Evolutionary conservation across 2,888 invertebrate species (phyloP).

Genomic region (Sphinx pinastri): DNA sequence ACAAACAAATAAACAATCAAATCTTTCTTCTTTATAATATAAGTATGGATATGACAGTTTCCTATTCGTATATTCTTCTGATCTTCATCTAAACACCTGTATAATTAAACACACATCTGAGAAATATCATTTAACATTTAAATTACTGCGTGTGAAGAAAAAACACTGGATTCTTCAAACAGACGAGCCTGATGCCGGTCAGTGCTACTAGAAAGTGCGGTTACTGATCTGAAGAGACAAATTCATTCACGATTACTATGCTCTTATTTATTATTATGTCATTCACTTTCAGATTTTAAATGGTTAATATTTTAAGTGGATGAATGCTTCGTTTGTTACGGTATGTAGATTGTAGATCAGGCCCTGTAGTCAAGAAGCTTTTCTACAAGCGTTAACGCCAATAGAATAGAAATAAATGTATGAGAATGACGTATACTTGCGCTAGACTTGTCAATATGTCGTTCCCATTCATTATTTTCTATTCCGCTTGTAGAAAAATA

Average conservation of each 20-base stretch:
- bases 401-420: no score
- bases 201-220: conserved; percentile 26
- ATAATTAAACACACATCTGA: neutral
- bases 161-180: conserved; percentile 9
- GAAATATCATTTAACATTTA: conserved; percentile 2
- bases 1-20: no score
- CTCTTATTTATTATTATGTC: conserved; percentile 7
- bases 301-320: conserved; percentile 8
- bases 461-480: no score
- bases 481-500: no score
- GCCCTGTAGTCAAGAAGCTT: no score
- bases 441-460: no score
- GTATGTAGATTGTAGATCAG: neutral
- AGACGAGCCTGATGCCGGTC: conserved; percentile 18
- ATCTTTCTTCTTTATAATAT: no score
- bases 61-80: neutral
- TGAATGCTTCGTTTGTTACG: neutral
- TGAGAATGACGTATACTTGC: no score
- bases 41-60: no score
- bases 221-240: conserved; percentile 11
- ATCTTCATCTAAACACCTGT: neutral
- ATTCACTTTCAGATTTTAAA: conserved; percentile 4
- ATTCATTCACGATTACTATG: conserved; percentile 28
- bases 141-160: conserved; percentile 14
- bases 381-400: no score